Conservation (phyloP, 2,888 invertebrate genomes). For the Nemapogon koenigi region DNA sequence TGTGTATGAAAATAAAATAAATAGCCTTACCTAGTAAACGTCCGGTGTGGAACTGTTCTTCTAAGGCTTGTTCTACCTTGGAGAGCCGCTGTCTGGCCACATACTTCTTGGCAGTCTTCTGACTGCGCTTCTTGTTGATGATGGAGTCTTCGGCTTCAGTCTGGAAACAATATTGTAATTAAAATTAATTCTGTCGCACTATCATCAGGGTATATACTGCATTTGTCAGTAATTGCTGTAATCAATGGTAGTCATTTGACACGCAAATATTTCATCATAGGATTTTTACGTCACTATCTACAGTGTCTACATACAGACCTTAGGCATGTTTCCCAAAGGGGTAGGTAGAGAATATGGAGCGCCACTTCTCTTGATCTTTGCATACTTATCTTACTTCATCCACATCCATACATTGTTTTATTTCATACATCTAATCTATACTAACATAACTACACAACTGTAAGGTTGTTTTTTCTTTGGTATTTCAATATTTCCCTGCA, state of each 20-base stretch:
- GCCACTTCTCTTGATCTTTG: too few species aligned
- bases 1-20: conserved; percentile 2
- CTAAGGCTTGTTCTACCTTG: conserved; percentile 91
- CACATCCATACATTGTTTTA: too few species aligned
- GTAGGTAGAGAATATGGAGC: too few species aligned
- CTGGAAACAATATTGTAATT: conserved; percentile 40
- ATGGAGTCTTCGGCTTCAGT: conserved; percentile 94
- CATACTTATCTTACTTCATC: too few species aligned
- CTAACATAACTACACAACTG: too few species aligned
- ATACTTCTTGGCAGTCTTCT: conserved; percentile 93
- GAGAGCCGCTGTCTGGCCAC: conserved; percentile 89
- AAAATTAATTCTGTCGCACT: neutral
- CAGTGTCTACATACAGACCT: too few species aligned
- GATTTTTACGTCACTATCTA: too few species aligned
- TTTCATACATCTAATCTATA: conserved; percentile 1
- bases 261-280: conserved; percentile 60
- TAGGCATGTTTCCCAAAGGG: too few species aligned
- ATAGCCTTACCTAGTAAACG: conserved; percentile 83
- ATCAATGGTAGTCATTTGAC: conserved; percentile 58
- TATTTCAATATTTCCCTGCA: too few species aligned
- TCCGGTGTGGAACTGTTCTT: conserved; percentile 97
- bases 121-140: conserved; percentile 92
- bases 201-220: neutral
- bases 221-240: conserved; percentile 2
- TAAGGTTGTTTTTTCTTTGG: too few species aligned